Base-by-base conservation (phyloP, 2,113 vertebrate species). In the Lethenteron camtschaticum region DNA sequence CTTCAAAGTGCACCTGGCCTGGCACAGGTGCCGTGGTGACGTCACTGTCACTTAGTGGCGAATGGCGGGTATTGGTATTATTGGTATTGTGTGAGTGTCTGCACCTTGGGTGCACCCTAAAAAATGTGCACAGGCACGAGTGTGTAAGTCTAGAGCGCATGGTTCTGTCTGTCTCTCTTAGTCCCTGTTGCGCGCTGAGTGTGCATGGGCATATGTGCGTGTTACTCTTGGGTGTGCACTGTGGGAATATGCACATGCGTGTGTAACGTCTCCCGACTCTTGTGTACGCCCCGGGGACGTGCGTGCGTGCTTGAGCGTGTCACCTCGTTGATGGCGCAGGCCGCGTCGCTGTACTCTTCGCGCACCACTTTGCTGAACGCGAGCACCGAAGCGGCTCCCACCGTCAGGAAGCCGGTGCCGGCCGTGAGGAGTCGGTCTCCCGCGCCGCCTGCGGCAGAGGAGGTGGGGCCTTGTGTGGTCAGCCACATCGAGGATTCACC, bases 281-380 rank as follows among this genome's bases (percentile, higher is more conserved):
- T 41, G 41, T 41, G 41, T 41, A 41, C 41, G 41, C 41, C 41
- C 41, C 41, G 5, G 41, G 41, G 41, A 41, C 41, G 41, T 41
- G 41, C 41, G 55, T n/a, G 56, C 1, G 5, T 3, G 12, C 68
- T 0, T 9, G 12, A 12, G 68, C 7, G 13, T n/a, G 79, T 76
- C 69, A 87, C 85, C 84, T 87, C 81, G 74, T 84, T 86, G 72
- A 87, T 78, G 75, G 83, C 86, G 74, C 85, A 86, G 68, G 80
- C 74, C 57, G 82, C 72, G 11, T 86, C 79, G 0, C 83, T 81
- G 70, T 87, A 87, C 68, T 87, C 85, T 63, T 84, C 82, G 16
- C 81, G 74, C 2, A 87, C 75, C 0, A 86, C 79, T 74, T 82
- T 83, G 71, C 84, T 84, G 79, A 87, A 87, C 2, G 85, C 80